Evolutionary conservation across 2,113 vertebrate species (phyloP).

Genomic region (Hepsetus odoe): DNA sequence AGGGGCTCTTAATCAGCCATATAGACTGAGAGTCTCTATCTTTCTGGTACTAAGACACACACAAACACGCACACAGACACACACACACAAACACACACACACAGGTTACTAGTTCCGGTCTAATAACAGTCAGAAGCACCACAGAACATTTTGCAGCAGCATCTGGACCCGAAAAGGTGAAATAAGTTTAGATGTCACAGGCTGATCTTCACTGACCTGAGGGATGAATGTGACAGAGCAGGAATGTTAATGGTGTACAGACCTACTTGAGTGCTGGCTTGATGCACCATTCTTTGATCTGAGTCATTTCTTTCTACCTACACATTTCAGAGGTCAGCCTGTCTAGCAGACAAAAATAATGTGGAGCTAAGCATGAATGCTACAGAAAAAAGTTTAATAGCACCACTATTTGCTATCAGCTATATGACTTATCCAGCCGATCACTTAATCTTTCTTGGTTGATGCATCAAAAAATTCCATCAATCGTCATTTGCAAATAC

Average conservation of each 20-base stretch:
- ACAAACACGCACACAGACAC: conserved; percentile 8
- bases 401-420: no score
- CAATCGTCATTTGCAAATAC: no score
- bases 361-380: no score
- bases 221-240: conserved; percentile 50
- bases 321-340: not conserved
- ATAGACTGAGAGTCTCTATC: conserved; percentile 27
- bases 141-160: conserved; percentile 26
- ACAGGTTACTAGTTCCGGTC: not conserved
- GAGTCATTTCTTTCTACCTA: not conserved
- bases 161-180: conserved; percentile 43
- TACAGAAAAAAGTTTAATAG: not conserved
- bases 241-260: conserved; percentile 58
- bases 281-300: conserved; percentile 11
- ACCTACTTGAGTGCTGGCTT: conserved; percentile 41
- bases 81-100: not conserved
- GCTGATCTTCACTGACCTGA: conserved; percentile 43
- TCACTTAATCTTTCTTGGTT: no score
- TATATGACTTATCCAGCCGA: no score
- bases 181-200: conserved; percentile 49
- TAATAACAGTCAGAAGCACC: conserved; percentile 19
- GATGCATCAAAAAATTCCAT: no score
- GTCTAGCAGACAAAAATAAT: not conserved
- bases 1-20: conserved; percentile 44
- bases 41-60: not conserved